These are phyloP conservation scores for Salvelinus namaycush DNA, from an alignment of 2,113 vertebrate species.

Conservation along the genomic window DNA sequence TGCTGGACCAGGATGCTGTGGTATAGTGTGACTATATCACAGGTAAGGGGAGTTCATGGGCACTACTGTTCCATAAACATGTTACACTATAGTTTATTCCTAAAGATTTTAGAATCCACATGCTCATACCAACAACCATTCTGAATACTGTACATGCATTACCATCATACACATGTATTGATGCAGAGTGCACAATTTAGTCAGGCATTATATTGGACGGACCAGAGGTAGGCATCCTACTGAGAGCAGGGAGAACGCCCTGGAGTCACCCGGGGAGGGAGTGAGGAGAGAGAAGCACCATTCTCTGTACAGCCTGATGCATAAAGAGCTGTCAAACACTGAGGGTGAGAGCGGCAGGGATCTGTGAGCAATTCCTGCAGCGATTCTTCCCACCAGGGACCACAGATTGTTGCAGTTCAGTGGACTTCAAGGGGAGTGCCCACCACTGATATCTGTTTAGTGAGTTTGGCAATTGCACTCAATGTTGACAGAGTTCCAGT, in stretches of 20 bases:
- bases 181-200: no score
- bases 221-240: background rate
- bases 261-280: background rate
- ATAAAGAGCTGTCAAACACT: background rate
- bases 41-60: no score
- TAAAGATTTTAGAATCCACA: no score
- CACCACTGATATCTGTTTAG: background rate
- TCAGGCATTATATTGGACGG: no score
- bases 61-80: no score
- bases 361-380: background rate
- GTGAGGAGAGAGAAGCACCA: background rate
- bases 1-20: no score
- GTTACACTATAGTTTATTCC: no score
- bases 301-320: background rate
- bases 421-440: conserved; percentile 8
- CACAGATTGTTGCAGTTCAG: background rate
- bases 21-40: no score
- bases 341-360: background rate
- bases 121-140: no score
- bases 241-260: background rate
- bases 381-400: background rate
- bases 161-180: no score
- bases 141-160: no score
- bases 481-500: background rate
- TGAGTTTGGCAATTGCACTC: background rate